Conservation (phyloP, 2,113 vertebrate genomes). For the Illadopsis cleaveri region DNA sequence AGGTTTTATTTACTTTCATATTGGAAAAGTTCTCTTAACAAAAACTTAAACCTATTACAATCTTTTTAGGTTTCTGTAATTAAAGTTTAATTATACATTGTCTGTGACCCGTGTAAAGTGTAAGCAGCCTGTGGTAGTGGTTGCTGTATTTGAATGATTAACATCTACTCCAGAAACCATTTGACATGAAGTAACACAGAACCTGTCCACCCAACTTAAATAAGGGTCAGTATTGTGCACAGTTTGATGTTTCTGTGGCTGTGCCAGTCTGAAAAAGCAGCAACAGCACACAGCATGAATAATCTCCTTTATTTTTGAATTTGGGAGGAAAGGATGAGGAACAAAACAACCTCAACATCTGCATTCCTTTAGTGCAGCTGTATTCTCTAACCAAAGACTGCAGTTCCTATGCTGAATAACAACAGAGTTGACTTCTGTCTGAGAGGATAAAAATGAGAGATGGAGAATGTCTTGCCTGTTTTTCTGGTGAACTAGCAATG, state of each 20-base stretch:
- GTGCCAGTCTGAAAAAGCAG: slow-evolving; percentile 25
- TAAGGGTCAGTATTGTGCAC: neutral
- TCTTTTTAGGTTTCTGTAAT: neutral
- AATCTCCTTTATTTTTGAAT: slow-evolving; percentile 2
- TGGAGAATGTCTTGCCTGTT: neutral
- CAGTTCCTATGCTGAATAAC: neutral
- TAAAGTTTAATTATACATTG: neutral
- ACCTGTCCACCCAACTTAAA: neutral
- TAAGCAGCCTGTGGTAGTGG: neutral
- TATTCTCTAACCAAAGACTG: neutral
- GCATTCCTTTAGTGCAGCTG: neutral
- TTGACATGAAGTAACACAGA: neutral
- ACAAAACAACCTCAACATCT: slow-evolving; percentile 16
- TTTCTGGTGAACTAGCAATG: neutral
- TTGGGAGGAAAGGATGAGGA: neutral
- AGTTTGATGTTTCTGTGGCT: neutral
- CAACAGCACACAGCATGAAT: neutral
- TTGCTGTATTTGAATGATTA: neutral
- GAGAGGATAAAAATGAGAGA: neutral
- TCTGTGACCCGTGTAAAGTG: neutral
- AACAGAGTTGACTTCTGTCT: neutral
- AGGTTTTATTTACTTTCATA: neutral
- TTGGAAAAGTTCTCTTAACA: neutral
- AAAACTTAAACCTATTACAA: neutral
- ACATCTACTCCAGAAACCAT: neutral